These are phyloP conservation scores for Cantharis rustica DNA, from an alignment of 2,888 invertebrate species.

Conservation along the genomic window DNA sequence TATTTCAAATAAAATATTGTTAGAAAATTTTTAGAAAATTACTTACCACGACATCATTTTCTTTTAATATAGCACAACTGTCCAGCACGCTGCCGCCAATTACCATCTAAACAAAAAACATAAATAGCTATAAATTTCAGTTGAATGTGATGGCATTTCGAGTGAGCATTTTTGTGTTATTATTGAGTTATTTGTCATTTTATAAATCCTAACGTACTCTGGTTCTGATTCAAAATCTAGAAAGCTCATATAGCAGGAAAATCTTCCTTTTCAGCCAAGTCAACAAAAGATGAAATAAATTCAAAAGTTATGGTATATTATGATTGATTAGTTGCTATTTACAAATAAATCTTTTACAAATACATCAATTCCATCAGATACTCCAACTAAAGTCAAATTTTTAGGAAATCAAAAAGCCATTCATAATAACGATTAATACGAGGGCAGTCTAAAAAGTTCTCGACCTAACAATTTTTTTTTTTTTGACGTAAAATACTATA, in stretches of 20 bases:
- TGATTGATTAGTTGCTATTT: background rate
- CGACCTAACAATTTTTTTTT: too few species aligned
- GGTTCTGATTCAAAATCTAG: background rate
- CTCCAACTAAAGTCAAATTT: background rate
- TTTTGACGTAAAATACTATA: too few species aligned
- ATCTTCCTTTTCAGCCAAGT: background rate
- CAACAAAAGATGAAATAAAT: background rate
- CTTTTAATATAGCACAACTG: conserved; percentile 67
- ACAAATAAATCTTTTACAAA: background rate
- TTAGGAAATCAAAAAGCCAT: background rate
- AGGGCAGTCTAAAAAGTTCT: too few species aligned
- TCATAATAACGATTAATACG: too few species aligned
- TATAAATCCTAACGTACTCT: background rate
- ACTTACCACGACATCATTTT: conserved; percentile 70
- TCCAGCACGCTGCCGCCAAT: conserved; percentile 83
- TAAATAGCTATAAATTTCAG: background rate
- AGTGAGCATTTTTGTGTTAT: background rate
- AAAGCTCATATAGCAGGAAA: background rate
- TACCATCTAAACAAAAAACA: conserved; percentile 59
- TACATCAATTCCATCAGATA: background rate
- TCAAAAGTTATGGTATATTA: background rate
- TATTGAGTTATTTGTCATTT: background rate
- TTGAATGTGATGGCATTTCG: background rate
- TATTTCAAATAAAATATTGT: conserved; percentile 57
- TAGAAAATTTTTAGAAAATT: conserved; percentile 42